Percentiles rank a stretch among this genome's conserved stretches.
Evolutionary conservation across 2,888 invertebrate genomes (phyloP).

Genomic region (Phrixothrix hirtus): DNA sequence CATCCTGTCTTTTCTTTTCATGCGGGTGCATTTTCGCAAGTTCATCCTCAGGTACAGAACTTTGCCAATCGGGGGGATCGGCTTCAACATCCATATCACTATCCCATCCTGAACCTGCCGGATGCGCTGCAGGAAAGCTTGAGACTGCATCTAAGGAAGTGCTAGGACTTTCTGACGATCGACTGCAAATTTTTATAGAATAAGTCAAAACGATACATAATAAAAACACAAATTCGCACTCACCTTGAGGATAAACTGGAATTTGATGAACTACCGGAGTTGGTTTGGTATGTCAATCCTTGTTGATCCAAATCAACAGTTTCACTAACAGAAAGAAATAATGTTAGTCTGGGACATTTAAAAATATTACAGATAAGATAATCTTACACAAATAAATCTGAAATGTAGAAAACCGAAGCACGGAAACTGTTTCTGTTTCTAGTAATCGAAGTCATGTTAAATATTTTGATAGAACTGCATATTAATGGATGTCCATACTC

Average conservation of each 20-base stretch:
- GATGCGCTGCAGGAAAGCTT: slow-evolving; percentile 31
- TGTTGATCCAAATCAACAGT: slow-evolving; percentile 66
- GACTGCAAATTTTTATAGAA: slow-evolving; percentile 43
- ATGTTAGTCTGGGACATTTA: too few species aligned
- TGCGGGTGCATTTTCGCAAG: slow-evolving; percentile 73
- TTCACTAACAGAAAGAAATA: slow-evolving; percentile 59
- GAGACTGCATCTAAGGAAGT: slow-evolving; percentile 71
- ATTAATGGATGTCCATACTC: too few species aligned
- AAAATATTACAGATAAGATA: too few species aligned
- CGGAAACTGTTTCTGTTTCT: slow-evolving; percentile 11
- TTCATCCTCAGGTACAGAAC: slow-evolving; percentile 73
- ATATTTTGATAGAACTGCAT: too few species aligned
- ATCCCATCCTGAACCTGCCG: slow-evolving; percentile 54
- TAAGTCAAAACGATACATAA: not conserved
- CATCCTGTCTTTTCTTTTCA: slow-evolving; percentile 89
- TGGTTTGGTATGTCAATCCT: slow-evolving; percentile 57
- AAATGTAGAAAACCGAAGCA: slow-evolving; percentile 6
- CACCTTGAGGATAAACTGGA: slow-evolving; percentile 67
- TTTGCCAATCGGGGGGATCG: slow-evolving; percentile 80
- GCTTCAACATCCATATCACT: slow-evolving; percentile 64
- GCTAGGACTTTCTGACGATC: slow-evolving; percentile 71
- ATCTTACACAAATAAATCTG: not conserved
- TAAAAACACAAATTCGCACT: slow-evolving; percentile 27
- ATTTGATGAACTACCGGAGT: slow-evolving; percentile 72
- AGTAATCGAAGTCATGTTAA: slow-evolving; percentile 9